Conservation (phyloP, 2,113 vertebrate genomes). For the Nanorana parkeri region DNA sequence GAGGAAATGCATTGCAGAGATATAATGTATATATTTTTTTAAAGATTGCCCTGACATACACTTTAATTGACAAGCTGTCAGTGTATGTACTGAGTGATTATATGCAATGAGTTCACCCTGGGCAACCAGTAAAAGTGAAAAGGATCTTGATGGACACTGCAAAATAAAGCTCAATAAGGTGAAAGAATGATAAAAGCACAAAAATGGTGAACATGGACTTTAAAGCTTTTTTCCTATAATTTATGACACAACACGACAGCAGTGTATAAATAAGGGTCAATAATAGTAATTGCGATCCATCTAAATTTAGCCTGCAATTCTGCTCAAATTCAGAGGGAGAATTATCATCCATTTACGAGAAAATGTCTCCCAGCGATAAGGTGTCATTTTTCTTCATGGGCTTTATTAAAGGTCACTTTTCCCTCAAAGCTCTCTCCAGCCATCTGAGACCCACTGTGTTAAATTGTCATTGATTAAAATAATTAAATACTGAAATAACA, state of each 20-base stretch:
- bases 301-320: neutral
- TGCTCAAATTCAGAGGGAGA: neutral
- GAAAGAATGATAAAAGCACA: no score
- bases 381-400: conserved; percentile 8
- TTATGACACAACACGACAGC: neutral
- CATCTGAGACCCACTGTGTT: conserved; percentile 5
- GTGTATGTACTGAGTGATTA: no score
- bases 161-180: no score
- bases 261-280: conserved; percentile 1
- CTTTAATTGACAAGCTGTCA: no score
- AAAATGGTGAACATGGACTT: no score
- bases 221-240: neutral
- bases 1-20: no score
- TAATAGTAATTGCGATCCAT: neutral
- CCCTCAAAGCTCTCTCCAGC: conserved; percentile 13
- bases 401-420: conserved; percentile 31
- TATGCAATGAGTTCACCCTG: no score
- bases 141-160: no score
- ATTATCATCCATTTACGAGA: conserved; percentile 21
- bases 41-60: no score
- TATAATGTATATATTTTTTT: no score
- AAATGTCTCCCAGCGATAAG: neutral
- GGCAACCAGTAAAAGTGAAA: no score
- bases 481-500: conserved; percentile 12
- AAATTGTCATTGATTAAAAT: conserved; percentile 28